Percentiles rank a stretch among this genome's conserved stretches.
phyloP scores from a whole-genome alignment of 2,797 vertebrate genomes.

The Gymnoscopelus braueri region DNA sequence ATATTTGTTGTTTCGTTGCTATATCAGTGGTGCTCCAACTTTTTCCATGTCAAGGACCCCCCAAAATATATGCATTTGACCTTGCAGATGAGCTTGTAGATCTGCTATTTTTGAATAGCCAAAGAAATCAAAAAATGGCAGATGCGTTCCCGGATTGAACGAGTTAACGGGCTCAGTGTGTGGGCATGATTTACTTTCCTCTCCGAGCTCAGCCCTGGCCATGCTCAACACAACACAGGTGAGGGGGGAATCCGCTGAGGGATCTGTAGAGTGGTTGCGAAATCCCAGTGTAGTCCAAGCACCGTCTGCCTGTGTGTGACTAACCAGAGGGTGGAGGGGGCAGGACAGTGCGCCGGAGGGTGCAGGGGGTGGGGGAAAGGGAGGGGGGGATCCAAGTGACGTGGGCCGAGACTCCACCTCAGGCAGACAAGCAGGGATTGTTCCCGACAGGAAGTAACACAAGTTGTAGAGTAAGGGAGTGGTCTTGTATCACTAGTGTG shows the following conservation, averaged over 20 bases:
- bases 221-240: constrained; percentile 34
- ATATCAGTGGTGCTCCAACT: no score
- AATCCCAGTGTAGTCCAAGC: constrained; percentile 45
- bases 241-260: constrained; percentile 35
- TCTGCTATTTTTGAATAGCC: no score
- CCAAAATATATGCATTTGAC: no score
- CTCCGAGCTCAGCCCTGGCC: constrained; percentile 46
- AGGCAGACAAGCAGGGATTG: constrained; percentile 81
- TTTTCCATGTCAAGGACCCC: no score
- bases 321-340: constrained; percentile 26
- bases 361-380: constrained; percentile 2
- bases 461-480: constrained; percentile 72
- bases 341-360: not conserved
- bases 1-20: no score
- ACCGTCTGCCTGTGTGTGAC: constrained; percentile 27
- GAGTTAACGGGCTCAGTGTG: constrained; percentile 51
- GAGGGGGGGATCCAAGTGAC: constrained; percentile 41
- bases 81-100: no score
- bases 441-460: constrained; percentile 81
- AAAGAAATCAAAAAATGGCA: no score
- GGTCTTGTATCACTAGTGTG: constrained; percentile 71
- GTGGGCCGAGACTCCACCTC: constrained; percentile 47
- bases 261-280: constrained; percentile 54
- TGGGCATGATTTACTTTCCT: constrained; percentile 59
- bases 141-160: no score